Conservation (phyloP, 2,797 vertebrate species). For the Hydrolagus colliei region DNA sequence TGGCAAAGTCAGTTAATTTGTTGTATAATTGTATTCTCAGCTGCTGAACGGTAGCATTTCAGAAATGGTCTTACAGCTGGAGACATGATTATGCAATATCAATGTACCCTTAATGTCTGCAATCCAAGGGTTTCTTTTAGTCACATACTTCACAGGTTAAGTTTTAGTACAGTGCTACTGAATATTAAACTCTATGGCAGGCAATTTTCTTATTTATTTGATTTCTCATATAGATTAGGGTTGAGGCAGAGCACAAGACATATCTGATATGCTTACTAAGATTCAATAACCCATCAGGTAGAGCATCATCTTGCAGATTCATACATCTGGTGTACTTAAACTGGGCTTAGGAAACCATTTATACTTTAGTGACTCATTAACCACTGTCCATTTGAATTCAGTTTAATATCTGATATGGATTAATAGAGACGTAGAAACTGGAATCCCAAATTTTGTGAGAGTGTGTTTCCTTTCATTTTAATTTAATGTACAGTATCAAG, state of each 20-base stretch:
- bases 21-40: neutral
- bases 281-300: too few species aligned
- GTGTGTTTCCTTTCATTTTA: too few species aligned
- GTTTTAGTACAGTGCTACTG: neutral
- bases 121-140: neutral
- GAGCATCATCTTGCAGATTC: too few species aligned
- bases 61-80: neutral
- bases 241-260: neutral
- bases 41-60: neutral
- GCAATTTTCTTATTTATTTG: neutral
- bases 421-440: too few species aligned
- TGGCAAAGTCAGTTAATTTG: neutral
- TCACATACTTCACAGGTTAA: neutral
- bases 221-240: neutral
- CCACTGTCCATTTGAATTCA: too few species aligned
- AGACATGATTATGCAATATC: neutral
- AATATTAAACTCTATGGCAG: neutral
- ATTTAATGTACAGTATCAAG: too few species aligned
- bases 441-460: too few species aligned
- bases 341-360: too few species aligned
- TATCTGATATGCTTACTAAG: neutral
- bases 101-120: neutral
- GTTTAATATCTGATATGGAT: too few species aligned
- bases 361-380: too few species aligned
- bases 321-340: too few species aligned